Base-by-base conservation (phyloP, 2,113 vertebrate species). In the Heteronetta atricapilla region DNA sequence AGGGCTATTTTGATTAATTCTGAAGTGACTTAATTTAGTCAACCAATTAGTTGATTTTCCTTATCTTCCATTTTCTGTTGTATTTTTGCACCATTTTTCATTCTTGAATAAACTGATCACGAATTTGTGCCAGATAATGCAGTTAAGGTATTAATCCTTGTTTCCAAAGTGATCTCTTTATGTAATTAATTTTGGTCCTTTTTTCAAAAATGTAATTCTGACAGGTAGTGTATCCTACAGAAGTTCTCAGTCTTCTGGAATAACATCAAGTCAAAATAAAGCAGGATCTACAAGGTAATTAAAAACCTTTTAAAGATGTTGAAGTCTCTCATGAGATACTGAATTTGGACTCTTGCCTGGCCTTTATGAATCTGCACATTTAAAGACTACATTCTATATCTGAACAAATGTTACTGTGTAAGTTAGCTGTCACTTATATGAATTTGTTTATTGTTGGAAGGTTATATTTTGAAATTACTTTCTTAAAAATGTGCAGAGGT, bases 231-330 rank as follows among this genome's bases (percentile, higher is more conserved):
- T 98, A 72, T 90, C 95, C 76, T 97, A 97, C 93, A 96, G 94
- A 89, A 90, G 76, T 42, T 86, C 97, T 81, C 98, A 91, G 89
- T 98, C 95, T 60, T 97, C 80, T 86, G 75, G 90, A 74, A 34
- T 97, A 91, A 89, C 46, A 6, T 86, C 96, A 40, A 93, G 85
- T 74, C 97, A 96, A 67, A 95, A 89, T 6, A 42, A 52, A 81
- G 91, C 96, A 13, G 96, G 94, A 53, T 96, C 97, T 80, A 81
- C 98, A 97, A 99, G 98, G 99, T 99, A 98, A 91, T 58, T 63
- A 46, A 82, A 34, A 36, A 13, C 3, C 8, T 79, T 94, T 67
- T 53, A 29, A 88, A 40, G 59, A 50, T 19, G 3, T 68, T 80
- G 29, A 34, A 2, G 1, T 67, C 59, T 82, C 33, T 29, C 67